Evolutionary conservation across 2,888 invertebrate genomes (phyloP), one percentile per base, ranked within the genome.

Genomic region (Augochlorella aurata): DNA sequence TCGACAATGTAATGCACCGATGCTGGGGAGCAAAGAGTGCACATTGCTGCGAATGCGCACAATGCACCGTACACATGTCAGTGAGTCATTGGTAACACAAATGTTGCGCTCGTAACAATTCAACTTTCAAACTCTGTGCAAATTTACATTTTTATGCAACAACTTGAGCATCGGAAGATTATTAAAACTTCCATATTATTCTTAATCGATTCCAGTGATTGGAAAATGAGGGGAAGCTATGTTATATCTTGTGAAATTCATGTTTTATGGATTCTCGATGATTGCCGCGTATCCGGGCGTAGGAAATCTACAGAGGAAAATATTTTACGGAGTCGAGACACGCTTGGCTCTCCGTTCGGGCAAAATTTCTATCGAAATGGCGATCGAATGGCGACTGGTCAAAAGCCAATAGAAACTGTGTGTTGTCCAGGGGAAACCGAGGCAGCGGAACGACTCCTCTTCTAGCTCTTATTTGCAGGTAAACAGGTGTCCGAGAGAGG

Each of bases 401-500:
- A 49, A 49, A 49, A 49, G 65, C 65, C n/a, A 61, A 72, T 80
- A 52, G 71, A 67, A 69, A 76, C 63, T 61, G 45, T 73, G 66
- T 29, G 70, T 66, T 68, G 52, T 29, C n/a, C 45, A 24, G n/a
- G 68, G 68, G n/a, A 71, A 80, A 77, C 38, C 71, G 69, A 71
- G 74, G 74, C 69, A 74, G 71, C 68, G 77, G 69, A 70, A 75
- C 74, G 83, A 77, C 44, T 72, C 76, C 79, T 77, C 70, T 73
- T 73, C 65, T 65, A 58, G 49, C 69, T 68, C 61, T 12, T 52
- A 72, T 38, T 38, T 74, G 49, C 69, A 61, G 80, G 76, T 68
- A 77, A 84, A 80, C 84, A 84, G 83, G 83, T 84, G 83, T 76
- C 66, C 14, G 58, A 65, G 70, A 68, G 52, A 52, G 68, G 44